Conservation (phyloP, 2,797 vertebrate genomes). For the Sebastiscus tertius region DNA sequence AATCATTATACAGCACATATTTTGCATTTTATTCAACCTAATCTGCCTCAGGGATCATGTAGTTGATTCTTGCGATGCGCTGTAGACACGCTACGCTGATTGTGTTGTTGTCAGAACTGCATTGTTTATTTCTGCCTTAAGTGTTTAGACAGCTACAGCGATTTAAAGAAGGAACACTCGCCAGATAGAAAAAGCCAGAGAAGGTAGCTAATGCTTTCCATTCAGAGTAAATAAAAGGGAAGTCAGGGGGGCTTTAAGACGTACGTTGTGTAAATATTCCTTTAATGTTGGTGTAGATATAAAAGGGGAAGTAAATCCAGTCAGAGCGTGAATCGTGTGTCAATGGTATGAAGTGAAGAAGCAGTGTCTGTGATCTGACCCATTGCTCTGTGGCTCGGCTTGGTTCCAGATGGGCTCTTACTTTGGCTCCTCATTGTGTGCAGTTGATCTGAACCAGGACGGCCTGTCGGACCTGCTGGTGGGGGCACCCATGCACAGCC, state of each 20-base stretch:
- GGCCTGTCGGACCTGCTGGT: conserved; percentile 98
- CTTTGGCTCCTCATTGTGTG: conserved; percentile 99
- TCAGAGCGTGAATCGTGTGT: conserved; percentile 39
- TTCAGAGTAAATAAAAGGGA: conserved; percentile 33
- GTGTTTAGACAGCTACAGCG: conserved; percentile 43
- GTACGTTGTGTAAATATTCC: conserved; percentile 39
- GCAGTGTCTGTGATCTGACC: conserved; percentile 82
- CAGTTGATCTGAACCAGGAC: conserved; percentile 97
- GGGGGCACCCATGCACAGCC: conserved; percentile 97
- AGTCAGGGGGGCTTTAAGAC: conserved; percentile 14
- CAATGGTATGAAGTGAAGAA: conserved; percentile 39
- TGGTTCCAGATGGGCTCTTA: conserved; percentile 99
- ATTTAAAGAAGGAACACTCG: conserved; percentile 22
- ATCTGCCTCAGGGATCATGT: conserved; percentile 19
- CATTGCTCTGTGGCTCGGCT: conserved; percentile 90
- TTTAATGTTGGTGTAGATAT: conserved; percentile 36
- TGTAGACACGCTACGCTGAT: conserved; percentile 37
- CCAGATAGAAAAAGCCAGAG: conserved; percentile 37
- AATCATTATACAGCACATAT: conserved; percentile 5
- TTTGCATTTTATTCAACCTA: background rate
- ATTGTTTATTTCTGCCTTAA: conserved; percentile 57
- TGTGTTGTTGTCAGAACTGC: conserved; percentile 46
- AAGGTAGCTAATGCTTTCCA: conserved; percentile 43
- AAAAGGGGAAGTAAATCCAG: conserved; percentile 25
- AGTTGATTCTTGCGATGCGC: conserved; percentile 10